Conservation (phyloP, 2,888 invertebrate genomes). For the Mimachlamys varia region DNA sequence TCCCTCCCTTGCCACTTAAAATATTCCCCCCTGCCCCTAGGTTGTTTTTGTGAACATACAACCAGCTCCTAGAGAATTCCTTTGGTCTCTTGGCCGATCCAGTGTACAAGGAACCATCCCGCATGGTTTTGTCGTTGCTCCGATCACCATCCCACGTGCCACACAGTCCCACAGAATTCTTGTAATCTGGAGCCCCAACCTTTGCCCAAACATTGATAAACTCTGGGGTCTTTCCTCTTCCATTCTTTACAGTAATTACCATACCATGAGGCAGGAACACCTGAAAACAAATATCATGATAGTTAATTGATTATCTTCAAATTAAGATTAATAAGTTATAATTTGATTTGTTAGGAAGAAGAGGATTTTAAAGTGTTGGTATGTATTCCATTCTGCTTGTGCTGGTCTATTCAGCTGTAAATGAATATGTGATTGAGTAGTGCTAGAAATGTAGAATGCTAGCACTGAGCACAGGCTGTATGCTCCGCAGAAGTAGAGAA, state of each 20-base stretch:
- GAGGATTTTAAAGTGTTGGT: too few relatives aligned
- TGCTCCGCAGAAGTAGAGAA: too few relatives aligned
- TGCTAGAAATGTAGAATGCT: too few relatives aligned
- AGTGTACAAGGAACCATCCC: constrained; percentile 53
- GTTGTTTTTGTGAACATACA: constrained; percentile 44
- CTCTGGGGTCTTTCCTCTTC: constrained; percentile 42
- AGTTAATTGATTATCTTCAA: too few relatives aligned
- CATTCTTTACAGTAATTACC: constrained; percentile 55
- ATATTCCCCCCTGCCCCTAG: too few relatives aligned
- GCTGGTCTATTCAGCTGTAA: too few relatives aligned
- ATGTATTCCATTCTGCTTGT: too few relatives aligned
- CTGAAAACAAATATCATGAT: constrained; percentile 49
- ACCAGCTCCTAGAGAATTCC: constrained; percentile 57
- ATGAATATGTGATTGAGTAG: too few relatives aligned
- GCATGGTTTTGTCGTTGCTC: constrained; percentile 59
- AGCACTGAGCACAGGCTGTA: too few relatives aligned
- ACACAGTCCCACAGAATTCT: constrained; percentile 64
- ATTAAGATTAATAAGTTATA: too few relatives aligned
- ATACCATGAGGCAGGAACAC: constrained; percentile 63
- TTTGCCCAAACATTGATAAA: constrained; percentile 65
- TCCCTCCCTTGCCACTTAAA: too few relatives aligned
- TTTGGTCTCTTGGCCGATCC: constrained; percentile 42
- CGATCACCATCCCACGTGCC: constrained; percentile 62
- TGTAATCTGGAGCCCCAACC: constrained; percentile 63
- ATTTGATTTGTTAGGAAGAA: too few relatives aligned